Percentiles rank a stretch among this genome's conserved stretches.
Conservation (phyloP, 1,140 invertebrate genomes). For the Orchestia grillus region DNA sequence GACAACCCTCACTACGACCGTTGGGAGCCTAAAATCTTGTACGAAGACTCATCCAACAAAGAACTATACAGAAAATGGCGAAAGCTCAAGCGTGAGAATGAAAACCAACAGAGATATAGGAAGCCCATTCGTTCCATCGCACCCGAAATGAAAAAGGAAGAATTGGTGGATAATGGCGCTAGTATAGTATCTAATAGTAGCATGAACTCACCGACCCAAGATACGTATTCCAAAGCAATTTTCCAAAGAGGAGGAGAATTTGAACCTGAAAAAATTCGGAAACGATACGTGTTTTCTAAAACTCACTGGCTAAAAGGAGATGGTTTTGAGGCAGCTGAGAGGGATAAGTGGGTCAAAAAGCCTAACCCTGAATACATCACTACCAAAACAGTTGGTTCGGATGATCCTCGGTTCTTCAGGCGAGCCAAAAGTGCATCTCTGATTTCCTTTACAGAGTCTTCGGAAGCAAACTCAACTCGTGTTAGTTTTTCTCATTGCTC, state of each 20-base stretch:
- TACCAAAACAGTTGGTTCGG: neutral
- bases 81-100: neutral
- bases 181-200: neutral
- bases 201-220: neutral
- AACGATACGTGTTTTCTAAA: constrained; percentile 39
- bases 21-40: constrained; percentile 44
- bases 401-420: constrained; percentile 8
- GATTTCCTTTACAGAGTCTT: neutral
- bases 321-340: neutral
- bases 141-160: neutral
- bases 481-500: neutral
- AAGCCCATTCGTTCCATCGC: neutral
- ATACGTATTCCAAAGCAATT: constrained; percentile 37
- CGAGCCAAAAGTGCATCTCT: constrained; percentile 15
- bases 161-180: neutral
- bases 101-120: neutral
- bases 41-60: constrained; percentile 36
- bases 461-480: neutral
- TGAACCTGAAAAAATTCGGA: constrained; percentile 33
- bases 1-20: constrained; percentile 45
- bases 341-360: constrained; percentile 22
- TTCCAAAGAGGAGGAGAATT: constrained; percentile 49
- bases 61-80: constrained; percentile 43
- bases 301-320: constrained; percentile 29
- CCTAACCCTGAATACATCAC: constrained; percentile 1